These are phyloP conservation scores for Hydraecia micacea DNA, from an alignment of 2,888 invertebrate genomes.

Conservation along the genomic window DNA sequence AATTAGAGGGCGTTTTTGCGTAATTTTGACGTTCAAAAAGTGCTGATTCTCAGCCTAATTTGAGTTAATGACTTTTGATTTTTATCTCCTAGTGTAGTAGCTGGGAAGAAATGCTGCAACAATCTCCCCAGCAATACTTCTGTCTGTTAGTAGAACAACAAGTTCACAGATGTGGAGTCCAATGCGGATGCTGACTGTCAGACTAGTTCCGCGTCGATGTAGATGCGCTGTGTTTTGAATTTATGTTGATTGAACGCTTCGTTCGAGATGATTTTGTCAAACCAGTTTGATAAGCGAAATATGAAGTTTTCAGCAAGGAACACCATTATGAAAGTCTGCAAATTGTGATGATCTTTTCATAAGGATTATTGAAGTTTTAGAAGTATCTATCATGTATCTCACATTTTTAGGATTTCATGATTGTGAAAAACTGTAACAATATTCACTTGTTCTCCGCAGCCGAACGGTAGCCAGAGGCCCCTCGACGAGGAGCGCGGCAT, in stretches of 20 bases:
- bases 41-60: neutral
- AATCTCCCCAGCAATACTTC: neutral
- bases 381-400: neutral
- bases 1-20: neutral
- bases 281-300: neutral
- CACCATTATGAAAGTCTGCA: neutral
- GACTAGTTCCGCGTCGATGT: neutral
- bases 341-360: neutral
- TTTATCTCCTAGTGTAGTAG: neutral
- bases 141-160: neutral
- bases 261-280: neutral
- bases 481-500: conserved; percentile 93
- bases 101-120: neutral
- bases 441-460: conserved; percentile 77
- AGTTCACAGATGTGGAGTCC: neutral
- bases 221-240: neutral
- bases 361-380: neutral
- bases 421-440: neutral
- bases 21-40: neutral
- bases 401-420: neutral
- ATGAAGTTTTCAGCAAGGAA: neutral
- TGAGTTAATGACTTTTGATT: neutral
- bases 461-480: conserved; percentile 88
- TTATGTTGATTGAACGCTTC: neutral
- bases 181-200: neutral